Base-by-base conservation (phyloP, 2,888 invertebrate species). In the Parelbella ahira region DNA sequence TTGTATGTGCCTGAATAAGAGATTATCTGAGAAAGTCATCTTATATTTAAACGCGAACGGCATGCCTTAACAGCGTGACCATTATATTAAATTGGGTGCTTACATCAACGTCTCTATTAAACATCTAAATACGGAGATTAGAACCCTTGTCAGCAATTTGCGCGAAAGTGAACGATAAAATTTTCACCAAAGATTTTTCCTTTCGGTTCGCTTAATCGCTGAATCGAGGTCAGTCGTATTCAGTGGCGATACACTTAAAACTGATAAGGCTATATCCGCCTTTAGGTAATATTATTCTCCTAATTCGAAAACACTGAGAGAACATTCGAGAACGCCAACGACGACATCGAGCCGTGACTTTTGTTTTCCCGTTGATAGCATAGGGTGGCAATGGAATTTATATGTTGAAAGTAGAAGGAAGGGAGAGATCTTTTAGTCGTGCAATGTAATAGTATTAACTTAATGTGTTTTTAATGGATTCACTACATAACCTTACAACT, bases 21-120 rank as follows among this genome's bases (percentile, higher is more conserved):
- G n/a, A n/a, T n/a, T n/a, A n/a, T n/a, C n/a, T n/a, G n/a, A n/a
- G n/a, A 34, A 10, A n/a, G 6, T 38, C 18, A 11, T 23, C 24
- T 30, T 12, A 27, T 30, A 30, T 24, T 15, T 6, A 23, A 38
- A 3, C 23, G n/a, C 5, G 4, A 30, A 11, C 6, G 28, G 13
- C 30, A 30, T 10, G 23, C 8, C 23, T 30, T 12, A 4, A 38
- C 23, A 39, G 25, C 32, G 25, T 20, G 19, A 32, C 25, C 20
- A 9, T 39, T 32, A 30, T 30, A 39, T 39, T 39, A 25, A 39
- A 39, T 39, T 25, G 25, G 20, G 25, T 20, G 25, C 39, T 39
- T 24, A 25, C 25, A 39, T 12, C 32, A 39, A 32, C 18, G 32
- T 41, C 32, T 33, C 20, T 19, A 39, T 32, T 39, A 39, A 39